phyloP scores from a whole-genome alignment of 2,113 vertebrate genomes.

The Malurus melanocephalus region DNA sequence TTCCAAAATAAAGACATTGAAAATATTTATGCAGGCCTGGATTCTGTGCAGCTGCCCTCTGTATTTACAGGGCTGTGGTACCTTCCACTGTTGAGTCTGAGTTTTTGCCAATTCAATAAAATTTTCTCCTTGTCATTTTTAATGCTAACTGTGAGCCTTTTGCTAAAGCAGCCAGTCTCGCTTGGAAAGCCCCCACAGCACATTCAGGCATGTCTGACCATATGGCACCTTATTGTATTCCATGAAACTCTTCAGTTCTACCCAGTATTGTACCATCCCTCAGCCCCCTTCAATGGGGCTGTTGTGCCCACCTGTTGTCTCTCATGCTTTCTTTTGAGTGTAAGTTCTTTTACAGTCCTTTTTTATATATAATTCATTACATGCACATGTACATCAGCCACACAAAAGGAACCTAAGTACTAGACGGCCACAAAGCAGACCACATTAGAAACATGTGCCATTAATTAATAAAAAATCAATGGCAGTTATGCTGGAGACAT shows the following conservation, averaged over 20 bases:
- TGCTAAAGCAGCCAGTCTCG: neutral
- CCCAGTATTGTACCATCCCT: neutral
- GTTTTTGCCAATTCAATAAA: neutral
- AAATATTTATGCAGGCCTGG: neutral
- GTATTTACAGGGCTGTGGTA: neutral
- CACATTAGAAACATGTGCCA: neutral
- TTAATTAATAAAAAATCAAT: slow-evolving; percentile 45
- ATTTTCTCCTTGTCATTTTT: neutral
- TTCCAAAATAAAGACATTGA: neutral
- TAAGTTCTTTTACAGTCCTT: neutral
- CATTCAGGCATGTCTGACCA: neutral
- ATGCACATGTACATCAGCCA: neutral
- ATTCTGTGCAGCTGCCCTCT: neutral
- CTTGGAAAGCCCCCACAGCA: neutral
- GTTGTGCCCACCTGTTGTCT: neutral
- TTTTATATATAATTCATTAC: neutral
- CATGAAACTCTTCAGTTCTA: neutral
- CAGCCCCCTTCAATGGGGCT: neutral
- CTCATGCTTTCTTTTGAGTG: neutral
- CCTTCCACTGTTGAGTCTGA: neutral
- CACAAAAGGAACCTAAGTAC: neutral
- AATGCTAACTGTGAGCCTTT: neutral
- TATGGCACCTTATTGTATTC: neutral
- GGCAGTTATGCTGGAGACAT: neutral
- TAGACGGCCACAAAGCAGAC: neutral